Evolutionary conservation across 2,888 invertebrate genomes (phyloP).

Genomic region (Drosophila phalerata): DNA sequence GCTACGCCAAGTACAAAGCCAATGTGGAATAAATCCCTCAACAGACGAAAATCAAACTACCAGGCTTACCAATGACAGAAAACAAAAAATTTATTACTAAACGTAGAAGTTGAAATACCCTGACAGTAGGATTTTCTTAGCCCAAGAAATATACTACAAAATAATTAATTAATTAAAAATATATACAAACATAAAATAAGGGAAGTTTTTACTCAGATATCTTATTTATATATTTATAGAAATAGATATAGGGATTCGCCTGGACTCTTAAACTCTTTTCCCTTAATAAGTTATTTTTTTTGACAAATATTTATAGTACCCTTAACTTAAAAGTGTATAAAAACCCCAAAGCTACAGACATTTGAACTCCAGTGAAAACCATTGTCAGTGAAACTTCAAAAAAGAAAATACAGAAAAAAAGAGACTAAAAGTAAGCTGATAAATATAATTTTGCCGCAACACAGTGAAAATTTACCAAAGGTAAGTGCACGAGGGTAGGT

Average conservation of each 20-base stretch:
- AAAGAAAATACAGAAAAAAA: constrained; percentile 34
- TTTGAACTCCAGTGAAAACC: constrained; percentile 51
- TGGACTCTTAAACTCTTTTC: neutral
- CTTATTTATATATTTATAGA: neutral
- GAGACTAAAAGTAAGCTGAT: constrained; percentile 67
- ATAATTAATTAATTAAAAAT: neutral
- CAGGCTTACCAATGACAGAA: constrained; percentile 32
- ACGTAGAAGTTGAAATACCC: neutral
- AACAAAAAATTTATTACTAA: neutral
- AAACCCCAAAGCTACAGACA: constrained; percentile 15
- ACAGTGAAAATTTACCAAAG: constrained; percentile 43
- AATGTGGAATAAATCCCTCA: constrained; percentile 61
- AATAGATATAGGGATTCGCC: neutral
- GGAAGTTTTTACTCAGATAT: no score
- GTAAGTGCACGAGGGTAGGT: constrained; percentile 35
- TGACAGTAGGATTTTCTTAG: neutral
- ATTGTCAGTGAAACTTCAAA: constrained; percentile 67
- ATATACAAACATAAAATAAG: no score
- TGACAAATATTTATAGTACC: neutral
- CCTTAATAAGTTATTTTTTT: no score
- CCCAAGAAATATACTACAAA: neutral
- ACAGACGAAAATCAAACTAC: constrained; percentile 44
- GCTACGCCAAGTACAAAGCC: constrained; percentile 27
- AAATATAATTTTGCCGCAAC: constrained; percentile 53
- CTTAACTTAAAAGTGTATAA: neutral